Base-by-base conservation (phyloP, 2,113 vertebrate genomes). In the Clarias gariepinus region DNA sequence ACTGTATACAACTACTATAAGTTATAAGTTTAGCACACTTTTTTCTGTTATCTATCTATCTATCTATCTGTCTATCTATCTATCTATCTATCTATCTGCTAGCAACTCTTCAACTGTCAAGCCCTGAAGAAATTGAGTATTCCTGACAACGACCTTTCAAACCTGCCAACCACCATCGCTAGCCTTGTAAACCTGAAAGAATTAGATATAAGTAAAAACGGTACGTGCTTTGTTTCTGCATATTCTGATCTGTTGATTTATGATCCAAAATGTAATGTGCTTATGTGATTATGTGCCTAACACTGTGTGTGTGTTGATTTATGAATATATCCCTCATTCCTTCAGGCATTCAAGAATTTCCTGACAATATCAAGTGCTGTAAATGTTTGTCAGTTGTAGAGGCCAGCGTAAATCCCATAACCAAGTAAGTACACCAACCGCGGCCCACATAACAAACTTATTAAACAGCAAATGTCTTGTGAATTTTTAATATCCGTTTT, bases 91-190 rank as follows among this genome's bases (percentile, higher is more conserved):
- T 80, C 25, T 87, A 41, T 93, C 63, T 86, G 77, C 73, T 93
- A 99, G 98, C 98, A 99, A 99, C 95, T 99, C 93, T 99, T 99
- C 96, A 97, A 95, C 96, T 99, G 98, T 95, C 97, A 99, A 91
- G 97, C 98, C 83, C 94, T 99, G 81, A 95, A 97, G 91, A 99
- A 99, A 93, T 95, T 99, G 93, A 99, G 98, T 91, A 97, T 99
- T 84, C 97, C 98, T 12, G 98, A 99, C 93, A 99, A 99, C 41
- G 98, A 99, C 95, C 96, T 99, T 81, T 98, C 98, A 87, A 98
- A 92, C 89, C 96, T 99, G 93, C 98, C 98, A 60, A 96, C 97
- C 89, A 95, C 96, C 90, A 98, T 99, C 86, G 97, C 98, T 93
- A 98, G 97, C 94, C 95, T 99, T 95, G 97, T 97, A 89, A 99